Percentiles rank a stretch among this genome's conserved stretches.
These are phyloP conservation scores for Osmerus eperlanus DNA, from an alignment of 2,113 vertebrate genomes.

Conservation along the genomic window DNA sequence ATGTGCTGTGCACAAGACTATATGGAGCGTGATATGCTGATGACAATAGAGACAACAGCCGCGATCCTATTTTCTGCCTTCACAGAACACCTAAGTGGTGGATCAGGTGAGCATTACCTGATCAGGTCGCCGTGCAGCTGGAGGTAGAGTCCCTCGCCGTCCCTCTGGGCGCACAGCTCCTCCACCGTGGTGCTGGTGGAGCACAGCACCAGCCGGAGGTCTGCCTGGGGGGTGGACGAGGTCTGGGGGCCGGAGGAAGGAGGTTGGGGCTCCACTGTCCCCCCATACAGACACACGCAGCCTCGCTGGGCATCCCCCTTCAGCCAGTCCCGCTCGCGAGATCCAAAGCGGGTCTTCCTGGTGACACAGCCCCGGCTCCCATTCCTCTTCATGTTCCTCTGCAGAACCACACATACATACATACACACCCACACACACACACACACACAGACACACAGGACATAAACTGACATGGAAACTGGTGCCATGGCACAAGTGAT, in stretches of 20 bases:
- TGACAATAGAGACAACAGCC: no score
- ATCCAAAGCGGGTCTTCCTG: slow-evolving; percentile 83
- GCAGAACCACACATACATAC: slow-evolving; percentile 38
- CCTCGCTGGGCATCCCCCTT: slow-evolving; percentile 83
- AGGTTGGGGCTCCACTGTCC: slow-evolving; percentile 62
- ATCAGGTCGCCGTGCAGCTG: slow-evolving; percentile 92
- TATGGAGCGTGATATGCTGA: no score
- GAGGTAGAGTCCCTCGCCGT: slow-evolving; percentile 78
- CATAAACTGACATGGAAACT: no score
- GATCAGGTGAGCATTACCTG: slow-evolving; percentile 73
- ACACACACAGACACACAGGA: background rate
- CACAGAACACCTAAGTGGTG: background rate
- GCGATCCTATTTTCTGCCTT: no score
- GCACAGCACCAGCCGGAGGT: slow-evolving; percentile 87
- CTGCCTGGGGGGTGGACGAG: slow-evolving; percentile 70
- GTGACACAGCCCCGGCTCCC: slow-evolving; percentile 83
- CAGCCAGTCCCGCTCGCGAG: slow-evolving; percentile 90
- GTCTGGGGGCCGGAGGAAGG: slow-evolving; percentile 62
- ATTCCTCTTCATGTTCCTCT: slow-evolving; percentile 90
- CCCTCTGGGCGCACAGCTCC: slow-evolving; percentile 84
- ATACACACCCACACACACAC: background rate
- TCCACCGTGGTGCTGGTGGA: slow-evolving; percentile 83
- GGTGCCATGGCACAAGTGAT: no score
- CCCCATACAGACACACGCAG: slow-evolving; percentile 85
- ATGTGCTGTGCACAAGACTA: no score